Evolutionary conservation across 2,888 invertebrate species (phyloP).

Genomic region (Stramonita haemastoma): DNA sequence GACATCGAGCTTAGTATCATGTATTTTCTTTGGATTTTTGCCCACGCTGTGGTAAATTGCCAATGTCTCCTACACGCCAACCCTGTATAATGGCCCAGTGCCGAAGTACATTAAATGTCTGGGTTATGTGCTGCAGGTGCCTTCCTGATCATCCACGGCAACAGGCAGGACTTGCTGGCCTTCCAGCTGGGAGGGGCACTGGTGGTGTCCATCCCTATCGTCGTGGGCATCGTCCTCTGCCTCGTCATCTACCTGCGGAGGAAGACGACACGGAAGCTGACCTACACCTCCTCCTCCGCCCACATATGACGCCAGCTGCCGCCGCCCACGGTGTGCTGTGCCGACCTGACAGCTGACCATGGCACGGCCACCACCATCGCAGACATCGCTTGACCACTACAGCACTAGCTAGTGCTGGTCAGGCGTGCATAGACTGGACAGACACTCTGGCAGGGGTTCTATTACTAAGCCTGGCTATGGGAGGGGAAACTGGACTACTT

Average conservation of each 20-base stretch:
- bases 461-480: too few relatives aligned
- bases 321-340: conserved; percentile 48
- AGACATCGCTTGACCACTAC: neutral
- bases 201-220: conserved; percentile 48
- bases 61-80: too few relatives aligned
- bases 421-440: too few relatives aligned
- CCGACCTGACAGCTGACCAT: conserved; percentile 33
- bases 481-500: too few relatives aligned
- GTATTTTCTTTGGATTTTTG: too few relatives aligned
- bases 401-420: too few relatives aligned
- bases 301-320: conserved; percentile 44
- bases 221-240: conserved; percentile 46
- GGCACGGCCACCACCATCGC: neutral
- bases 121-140: conserved; percentile 41
- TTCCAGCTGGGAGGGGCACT: conserved; percentile 48
- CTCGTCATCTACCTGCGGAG: conserved; percentile 47
- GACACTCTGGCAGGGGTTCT: too few relatives aligned
- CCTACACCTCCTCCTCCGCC: conserved; percentile 23
- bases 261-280: conserved; percentile 32
- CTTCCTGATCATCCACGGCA: conserved; percentile 51
- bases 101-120: too few relatives aligned
- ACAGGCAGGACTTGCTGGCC: conserved; percentile 43
- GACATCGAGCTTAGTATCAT: too few relatives aligned
- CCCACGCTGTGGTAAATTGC: too few relatives aligned
- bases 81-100: too few relatives aligned